Percentiles rank a stretch among this genome's conserved stretches.
Conservation (phyloP, 1,140 invertebrate genomes). For the Drosophila tani region DNA sequence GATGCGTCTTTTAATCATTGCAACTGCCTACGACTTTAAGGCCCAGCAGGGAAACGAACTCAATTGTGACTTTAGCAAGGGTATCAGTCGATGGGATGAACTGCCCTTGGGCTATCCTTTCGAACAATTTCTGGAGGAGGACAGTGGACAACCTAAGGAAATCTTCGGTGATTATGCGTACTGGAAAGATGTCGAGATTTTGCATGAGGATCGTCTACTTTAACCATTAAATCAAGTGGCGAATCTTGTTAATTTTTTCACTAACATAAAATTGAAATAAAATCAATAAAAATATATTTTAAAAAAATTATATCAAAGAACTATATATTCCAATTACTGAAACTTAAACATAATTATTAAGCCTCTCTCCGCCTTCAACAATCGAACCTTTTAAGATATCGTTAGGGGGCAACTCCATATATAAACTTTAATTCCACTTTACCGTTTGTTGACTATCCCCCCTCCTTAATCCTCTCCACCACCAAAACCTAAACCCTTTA, state of each 20-base stretch:
- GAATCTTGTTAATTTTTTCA: background rate
- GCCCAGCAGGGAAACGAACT: conserved; percentile 39
- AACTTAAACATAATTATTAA: background rate
- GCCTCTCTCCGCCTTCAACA: background rate
- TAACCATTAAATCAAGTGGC: background rate
- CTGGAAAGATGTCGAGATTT: conserved; percentile 41
- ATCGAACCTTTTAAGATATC: conserved; percentile 26
- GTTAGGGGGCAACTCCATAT: conserved; percentile 47
- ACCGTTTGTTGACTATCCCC: conserved; percentile 58
- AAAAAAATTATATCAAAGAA: background rate
- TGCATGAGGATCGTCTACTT: conserved; percentile 13
- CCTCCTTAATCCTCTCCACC: conserved; percentile 8
- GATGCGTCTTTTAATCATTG: conserved; percentile 38
- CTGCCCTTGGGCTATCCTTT: conserved; percentile 57
- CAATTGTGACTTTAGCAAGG: conserved; percentile 51
- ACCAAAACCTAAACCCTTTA: conserved; percentile 49
- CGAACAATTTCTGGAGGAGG: conserved; percentile 29
- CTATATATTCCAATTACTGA: background rate
- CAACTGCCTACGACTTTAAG: conserved; percentile 52
- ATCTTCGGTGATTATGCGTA: conserved; percentile 9
- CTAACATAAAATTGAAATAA: background rate
- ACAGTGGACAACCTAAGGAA: background rate
- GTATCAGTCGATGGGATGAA: conserved; percentile 55
- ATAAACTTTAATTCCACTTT: conserved; percentile 62
- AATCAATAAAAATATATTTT: background rate